Evolutionary conservation across 2,888 invertebrate species (phyloP).

Genomic region (Noctua janthe): DNA sequence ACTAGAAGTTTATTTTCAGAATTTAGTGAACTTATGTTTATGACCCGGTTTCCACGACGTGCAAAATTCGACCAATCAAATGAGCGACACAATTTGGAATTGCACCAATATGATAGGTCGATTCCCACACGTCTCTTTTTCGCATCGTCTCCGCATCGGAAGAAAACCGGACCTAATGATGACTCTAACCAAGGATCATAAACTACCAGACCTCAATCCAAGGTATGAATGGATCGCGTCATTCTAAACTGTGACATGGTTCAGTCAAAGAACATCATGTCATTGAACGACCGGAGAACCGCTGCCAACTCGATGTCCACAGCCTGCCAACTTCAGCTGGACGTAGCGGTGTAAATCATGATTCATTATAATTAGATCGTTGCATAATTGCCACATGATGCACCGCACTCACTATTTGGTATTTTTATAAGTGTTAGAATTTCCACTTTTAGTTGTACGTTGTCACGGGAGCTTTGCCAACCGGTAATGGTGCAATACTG

Average conservation of each 20-base stretch:
- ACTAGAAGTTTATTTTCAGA: not conserved
- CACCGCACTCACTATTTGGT: slow-evolving; percentile 47
- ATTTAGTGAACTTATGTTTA: not conserved
- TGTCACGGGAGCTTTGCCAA: slow-evolving; percentile 31
- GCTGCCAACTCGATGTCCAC: slow-evolving; percentile 70
- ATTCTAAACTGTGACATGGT: slow-evolving; percentile 64
- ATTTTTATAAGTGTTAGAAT: slow-evolving; percentile 39
- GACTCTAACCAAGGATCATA: not conserved
- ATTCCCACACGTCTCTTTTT: not conserved
- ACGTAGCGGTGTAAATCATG: slow-evolving; percentile 68
- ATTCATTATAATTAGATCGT: slow-evolving; percentile 71
- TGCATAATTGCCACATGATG: slow-evolving; percentile 69
- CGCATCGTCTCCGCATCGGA: not conserved
- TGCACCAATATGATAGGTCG: not conserved
- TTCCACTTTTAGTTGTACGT: slow-evolving; percentile 33
- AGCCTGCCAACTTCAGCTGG: slow-evolving; percentile 57
- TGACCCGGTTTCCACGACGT: not conserved
- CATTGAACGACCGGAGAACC: slow-evolving; percentile 77
- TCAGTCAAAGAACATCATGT: slow-evolving; percentile 74
- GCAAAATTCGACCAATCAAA: not conserved
- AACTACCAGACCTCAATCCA: slow-evolving; percentile 12
- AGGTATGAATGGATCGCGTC: slow-evolving; percentile 85
- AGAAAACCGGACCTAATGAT: not conserved
- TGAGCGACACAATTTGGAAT: not conserved
- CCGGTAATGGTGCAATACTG: not conserved